Conservation (phyloP, 2,113 vertebrate species). For the Pituophis catenifer region DNA sequence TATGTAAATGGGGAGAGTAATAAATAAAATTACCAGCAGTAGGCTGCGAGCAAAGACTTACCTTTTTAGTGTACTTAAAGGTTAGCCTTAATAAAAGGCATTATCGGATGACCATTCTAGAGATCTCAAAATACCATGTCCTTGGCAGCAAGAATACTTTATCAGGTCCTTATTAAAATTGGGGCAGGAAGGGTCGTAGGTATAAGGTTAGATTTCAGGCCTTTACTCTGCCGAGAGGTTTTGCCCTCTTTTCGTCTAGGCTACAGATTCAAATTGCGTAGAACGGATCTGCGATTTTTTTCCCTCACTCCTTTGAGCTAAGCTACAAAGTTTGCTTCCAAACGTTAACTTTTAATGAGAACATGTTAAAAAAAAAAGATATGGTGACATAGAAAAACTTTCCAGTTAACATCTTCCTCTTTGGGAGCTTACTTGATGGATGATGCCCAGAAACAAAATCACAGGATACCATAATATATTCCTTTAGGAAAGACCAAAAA, state of each 20-base stretch:
- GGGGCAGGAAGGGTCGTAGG: background rate
- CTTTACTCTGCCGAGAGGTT: background rate
- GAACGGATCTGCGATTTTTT: background rate
- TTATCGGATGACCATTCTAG: background rate
- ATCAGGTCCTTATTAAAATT: conserved; percentile 6
- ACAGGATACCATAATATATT: background rate
- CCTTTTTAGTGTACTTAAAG: background rate
- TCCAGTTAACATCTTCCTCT: background rate
- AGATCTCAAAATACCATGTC: conserved; percentile 10
- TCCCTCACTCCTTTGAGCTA: background rate
- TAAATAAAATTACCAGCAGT: conserved; percentile 20
- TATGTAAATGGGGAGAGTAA: background rate
- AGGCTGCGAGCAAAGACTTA: background rate
- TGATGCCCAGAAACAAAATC: background rate
- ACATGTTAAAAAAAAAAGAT: background rate
- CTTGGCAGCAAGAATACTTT: background rate
- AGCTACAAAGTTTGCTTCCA: conserved; percentile 4
- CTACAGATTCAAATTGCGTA: background rate
- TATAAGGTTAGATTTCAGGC: conserved; percentile 17
- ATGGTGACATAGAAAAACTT: background rate
- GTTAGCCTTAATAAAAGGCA: conserved; percentile 21
- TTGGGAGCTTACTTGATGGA: background rate
- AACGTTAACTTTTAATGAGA: background rate
- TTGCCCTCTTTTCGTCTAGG: background rate
- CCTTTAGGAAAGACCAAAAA: background rate